Evolutionary conservation across 2,888 invertebrate species (phyloP), one percentile per base, ranked within the genome.

Genomic region (Geotrupes spiniger): DNA sequence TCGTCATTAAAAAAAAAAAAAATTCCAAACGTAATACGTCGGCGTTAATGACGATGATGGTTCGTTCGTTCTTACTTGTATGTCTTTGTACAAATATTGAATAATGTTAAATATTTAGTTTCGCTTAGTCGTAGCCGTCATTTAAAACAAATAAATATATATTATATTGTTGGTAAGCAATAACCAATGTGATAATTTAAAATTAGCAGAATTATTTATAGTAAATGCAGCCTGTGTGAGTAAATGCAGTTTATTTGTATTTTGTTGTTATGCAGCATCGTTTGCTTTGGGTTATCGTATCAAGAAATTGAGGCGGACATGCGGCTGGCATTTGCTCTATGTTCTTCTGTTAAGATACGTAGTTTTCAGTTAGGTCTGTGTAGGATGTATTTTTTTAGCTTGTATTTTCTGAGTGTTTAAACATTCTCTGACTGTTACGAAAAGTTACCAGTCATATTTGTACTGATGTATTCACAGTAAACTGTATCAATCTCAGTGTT

Each of bases 401-500:
- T 43, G 41, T 29, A 41, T 46, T 47, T 36, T 40, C 36, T 47
- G 43, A 48, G 49, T 54, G 49, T 54, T 49, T 43, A 39, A 53
- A 51, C 50, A 49, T 55, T 56, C 52, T 54, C 51, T 58, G 58
- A 60, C 58, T 60, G 60, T 58, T 60, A 54, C 46, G n/a, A n/a
- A 47, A 51, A 58, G 60, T 60, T 59, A 60, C 60, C 57, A 54
- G 53, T 59, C 57, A 54, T 52, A 56, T 55, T 57, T 60, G 58
- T 57, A 60, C 58, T 56, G 55, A 59, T 55, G 51, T 57, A 52
- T 40, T 33, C 46, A 33, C 31, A 46, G 39, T 46, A 46, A 46
- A 46, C 12, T 53, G 48, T 46, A 52, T 53, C 53, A 54, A 52
- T 55, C 48, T 49, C 37, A 29, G 25, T 52, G 45, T 40, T 46